Evolutionary conservation across 2,113 vertebrate genomes (phyloP), one percentile per base, ranked within the genome.

Genomic region (Rhagologus leucostigma): DNA sequence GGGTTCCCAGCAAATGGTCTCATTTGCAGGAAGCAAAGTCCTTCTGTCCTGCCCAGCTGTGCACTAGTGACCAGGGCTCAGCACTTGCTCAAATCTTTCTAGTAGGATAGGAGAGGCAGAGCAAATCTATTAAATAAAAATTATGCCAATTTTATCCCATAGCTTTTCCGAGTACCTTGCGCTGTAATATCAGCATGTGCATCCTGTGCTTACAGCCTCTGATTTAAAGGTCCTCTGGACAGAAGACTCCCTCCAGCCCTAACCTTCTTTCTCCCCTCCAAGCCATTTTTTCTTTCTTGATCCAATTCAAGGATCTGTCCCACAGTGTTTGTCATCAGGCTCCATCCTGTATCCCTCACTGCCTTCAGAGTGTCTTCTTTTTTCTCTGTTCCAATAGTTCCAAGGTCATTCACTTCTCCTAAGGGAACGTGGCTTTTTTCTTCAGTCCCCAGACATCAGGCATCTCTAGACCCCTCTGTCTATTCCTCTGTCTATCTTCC

Each of bases 301-400:
- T 70, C 41, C 41, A 59, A 33, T 63, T 89, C 8, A 11, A 92
- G 89, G 79, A 56, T 63, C 33, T 4, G 3, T 81, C 41, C n/a
- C 56, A 71, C 49, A 55, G 33, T 68, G 50, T 96, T 80, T 94
- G 64, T 64, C 63, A 84, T 71, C 90, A 79, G 39, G 11, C 78
- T 94, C 56, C 75, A 71, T 83, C 74, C 52, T 64, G 57, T 64
- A 82, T 77, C 75, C 73, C 39, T 91, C 87, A 84, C 83, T 65
- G 91, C 70, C 95, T 97, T 96, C 88, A 89, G 89, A 55, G 62
- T 96, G 91, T 96, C 79, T 78, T 92, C 78, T 94, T 96, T 95
- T 89, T 85, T 2, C 59, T 90, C 69, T 71, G 26, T 79, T 94
- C 73, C 67, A 84, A 55, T 65, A 90, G 70, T 49, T 90, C 60